Percentiles rank a stretch among this genome's conserved stretches.
phyloP scores from a whole-genome alignment of 92 coral and sea anemone species.

The Porites lobata region DNA sequence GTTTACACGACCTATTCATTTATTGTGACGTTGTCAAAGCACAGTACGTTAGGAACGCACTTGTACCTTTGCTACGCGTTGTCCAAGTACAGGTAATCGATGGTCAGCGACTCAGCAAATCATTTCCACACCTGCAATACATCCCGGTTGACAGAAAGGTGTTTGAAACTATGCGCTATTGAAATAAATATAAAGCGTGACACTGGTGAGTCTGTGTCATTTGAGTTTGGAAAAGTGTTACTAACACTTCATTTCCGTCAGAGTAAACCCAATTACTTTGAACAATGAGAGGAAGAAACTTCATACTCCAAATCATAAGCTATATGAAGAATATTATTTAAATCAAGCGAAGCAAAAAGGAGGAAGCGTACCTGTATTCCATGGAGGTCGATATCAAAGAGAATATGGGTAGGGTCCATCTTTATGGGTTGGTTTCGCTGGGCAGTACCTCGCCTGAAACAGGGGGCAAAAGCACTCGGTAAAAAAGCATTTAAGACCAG shows the following conservation, averaged over 20 bases:
- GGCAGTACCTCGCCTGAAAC: conserved; percentile 16
- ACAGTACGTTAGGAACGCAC: conserved; percentile 48
- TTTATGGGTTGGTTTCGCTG: conserved; percentile 16
- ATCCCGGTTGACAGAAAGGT: conserved; percentile 34
- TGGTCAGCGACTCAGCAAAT: conserved; percentile 51
- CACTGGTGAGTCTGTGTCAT: background rate
- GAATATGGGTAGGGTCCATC: conserved; percentile 37
- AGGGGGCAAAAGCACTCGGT: conserved; percentile 26
- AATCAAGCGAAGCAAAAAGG: background rate
- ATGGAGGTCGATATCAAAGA: background rate
- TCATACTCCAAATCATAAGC: background rate
- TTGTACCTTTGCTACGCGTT: conserved; percentile 44
- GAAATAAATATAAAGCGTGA: background rate
- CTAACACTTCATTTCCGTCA: background rate
- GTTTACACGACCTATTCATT: conserved; percentile 35
- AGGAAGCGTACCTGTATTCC: conserved; percentile 3
- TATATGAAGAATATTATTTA: background rate
- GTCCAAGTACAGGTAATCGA: conserved; percentile 50
- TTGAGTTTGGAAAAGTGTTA: background rate
- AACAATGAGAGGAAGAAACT: background rate
- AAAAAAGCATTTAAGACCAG: conserved; percentile 14
- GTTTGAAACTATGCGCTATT: background rate
- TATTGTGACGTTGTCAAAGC: conserved; percentile 55
- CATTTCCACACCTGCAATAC: conserved; percentile 61
- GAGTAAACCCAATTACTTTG: background rate